Evolutionary conservation across 2,113 vertebrate genomes (phyloP).

Genomic region (Oncorhynchus clarkii): DNA sequence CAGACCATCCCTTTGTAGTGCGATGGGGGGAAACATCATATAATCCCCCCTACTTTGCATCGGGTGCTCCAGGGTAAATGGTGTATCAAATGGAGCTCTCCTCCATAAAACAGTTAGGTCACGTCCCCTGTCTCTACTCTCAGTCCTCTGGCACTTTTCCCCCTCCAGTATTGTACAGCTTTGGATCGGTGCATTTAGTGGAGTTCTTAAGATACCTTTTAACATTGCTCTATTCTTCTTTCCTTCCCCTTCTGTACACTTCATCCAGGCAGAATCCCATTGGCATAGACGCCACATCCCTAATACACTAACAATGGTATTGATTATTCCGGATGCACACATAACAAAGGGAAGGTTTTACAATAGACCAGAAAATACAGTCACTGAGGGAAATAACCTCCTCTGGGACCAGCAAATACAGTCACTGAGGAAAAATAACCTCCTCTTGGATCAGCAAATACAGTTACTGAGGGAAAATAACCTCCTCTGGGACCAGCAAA

Average conservation of each 20-base stretch:
- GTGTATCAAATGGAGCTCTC: slow-evolving; percentile 8
- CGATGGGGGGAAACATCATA: slow-evolving; percentile 26
- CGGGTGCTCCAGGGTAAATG: slow-evolving; percentile 6
- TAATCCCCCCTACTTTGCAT: slow-evolving; percentile 34
- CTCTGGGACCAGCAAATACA: no score
- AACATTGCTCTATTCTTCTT: background rate
- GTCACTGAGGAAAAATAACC: no score
- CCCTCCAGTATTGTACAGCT: slow-evolving; percentile 10
- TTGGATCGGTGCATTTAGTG: slow-evolving; percentile 21
- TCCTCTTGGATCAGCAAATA: no score
- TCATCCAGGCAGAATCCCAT: background rate
- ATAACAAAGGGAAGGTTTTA: slow-evolving; percentile 14
- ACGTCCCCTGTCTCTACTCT: slow-evolving; percentile 19
- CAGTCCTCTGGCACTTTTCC: slow-evolving; percentile 14
- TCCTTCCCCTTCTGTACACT: no score
- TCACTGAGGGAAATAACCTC: no score
- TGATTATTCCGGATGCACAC: slow-evolving; percentile 21
- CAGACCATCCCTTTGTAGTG: slow-evolving; percentile 23
- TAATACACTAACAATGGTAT: slow-evolving; percentile 32
- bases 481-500: no score
- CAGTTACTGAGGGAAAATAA: no score
- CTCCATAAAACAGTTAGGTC: slow-evolving; percentile 32
- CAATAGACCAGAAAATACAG: no score
- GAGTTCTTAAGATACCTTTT: slow-evolving; percentile 20
- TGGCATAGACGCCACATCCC: slow-evolving; percentile 16